Evolutionary conservation across 2,113 vertebrate species (phyloP).

Genomic region (Kryptolebias marmoratus): DNA sequence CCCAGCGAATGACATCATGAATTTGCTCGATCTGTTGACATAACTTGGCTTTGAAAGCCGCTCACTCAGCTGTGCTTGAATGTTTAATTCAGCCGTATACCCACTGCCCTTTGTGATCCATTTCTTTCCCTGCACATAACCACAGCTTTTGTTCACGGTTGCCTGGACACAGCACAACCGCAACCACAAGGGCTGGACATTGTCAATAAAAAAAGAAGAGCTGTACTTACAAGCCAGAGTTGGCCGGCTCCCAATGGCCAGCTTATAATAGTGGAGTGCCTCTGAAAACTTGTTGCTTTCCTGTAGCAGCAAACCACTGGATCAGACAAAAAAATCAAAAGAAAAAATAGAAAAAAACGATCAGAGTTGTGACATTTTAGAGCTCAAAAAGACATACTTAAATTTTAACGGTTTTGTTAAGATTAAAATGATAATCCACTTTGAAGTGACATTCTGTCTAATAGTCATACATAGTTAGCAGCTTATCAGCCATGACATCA

Average conservation of each 20-base stretch:
- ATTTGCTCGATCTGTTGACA: conserved; percentile 49
- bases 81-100: conserved; percentile 48
- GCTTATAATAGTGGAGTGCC: conserved; percentile 96
- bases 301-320: conserved; percentile 94
- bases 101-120: conserved; percentile 61
- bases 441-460: no score
- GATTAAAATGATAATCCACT: conserved; percentile 1
- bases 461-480: no score
- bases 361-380: conserved; percentile 7
- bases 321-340: conserved; percentile 28
- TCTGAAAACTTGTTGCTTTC: conserved; percentile 96
- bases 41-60: conserved; percentile 18
- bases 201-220: conserved; percentile 71
- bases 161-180: conserved; percentile 70
- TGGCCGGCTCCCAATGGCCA: conserved; percentile 97
- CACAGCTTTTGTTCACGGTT: conserved; percentile 57
- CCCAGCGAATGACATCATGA: conserved; percentile 49
- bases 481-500: no score
- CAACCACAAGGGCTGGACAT: conserved; percentile 62
- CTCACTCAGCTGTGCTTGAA: conserved; percentile 36
- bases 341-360: not conserved
- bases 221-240: conserved; percentile 97
- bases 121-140: conserved; percentile 47
- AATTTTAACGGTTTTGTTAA: conserved; percentile 5
- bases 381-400: conserved; percentile 13